Evolutionary conservation across 2,113 vertebrate species (phyloP), one percentile per base, ranked within the genome.

Genomic region (Scatophagus argus): DNA sequence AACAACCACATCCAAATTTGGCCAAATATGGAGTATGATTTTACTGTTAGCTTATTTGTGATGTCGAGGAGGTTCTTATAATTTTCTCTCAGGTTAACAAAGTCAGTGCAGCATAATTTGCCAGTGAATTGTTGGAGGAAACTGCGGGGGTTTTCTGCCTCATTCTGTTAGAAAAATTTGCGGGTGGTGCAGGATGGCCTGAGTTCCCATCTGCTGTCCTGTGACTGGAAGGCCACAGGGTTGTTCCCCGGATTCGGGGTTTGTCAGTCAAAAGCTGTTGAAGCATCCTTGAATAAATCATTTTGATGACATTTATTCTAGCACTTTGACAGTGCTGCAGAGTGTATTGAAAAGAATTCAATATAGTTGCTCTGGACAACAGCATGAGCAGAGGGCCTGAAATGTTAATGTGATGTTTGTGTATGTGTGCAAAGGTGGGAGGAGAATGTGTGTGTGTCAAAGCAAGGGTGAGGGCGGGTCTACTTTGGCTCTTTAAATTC

Each of bases 41-140:
- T 38, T 38, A 9, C 36, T 38, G 36, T 38, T 41, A 11, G 16
- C 39, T 41, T 14, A 41, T 41, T 41, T 14, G 39, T 41, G 39
- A 56, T 68, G 41, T 47, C 39, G 31, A 60, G 10, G 59, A 36
- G 13, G 10, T 23, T 62, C 63, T 64, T 64, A 9, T 49, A 10
- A 19, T 68, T 65, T 78, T 16, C 38, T 56, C 23, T 69, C 41
- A 31, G 79, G 29, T 65, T 69, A 43, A 41, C 63, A 67, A 60
- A 87, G 75, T 72, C 17, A 67, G 46, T 67, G 11, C 49, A 39
- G 38, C 41, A 31, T 62, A 23, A 83, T 83, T 79, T 82, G 52
- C 79, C 89, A 80, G 65, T 19, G 77, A 72, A 73, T 67, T 78
- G 29, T 63, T 56, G 74, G 74, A 74, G 62, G 41, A 56, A 52